Evolutionary conservation across 2,113 vertebrate species (phyloP).

Genomic region (Charina bottae): DNA sequence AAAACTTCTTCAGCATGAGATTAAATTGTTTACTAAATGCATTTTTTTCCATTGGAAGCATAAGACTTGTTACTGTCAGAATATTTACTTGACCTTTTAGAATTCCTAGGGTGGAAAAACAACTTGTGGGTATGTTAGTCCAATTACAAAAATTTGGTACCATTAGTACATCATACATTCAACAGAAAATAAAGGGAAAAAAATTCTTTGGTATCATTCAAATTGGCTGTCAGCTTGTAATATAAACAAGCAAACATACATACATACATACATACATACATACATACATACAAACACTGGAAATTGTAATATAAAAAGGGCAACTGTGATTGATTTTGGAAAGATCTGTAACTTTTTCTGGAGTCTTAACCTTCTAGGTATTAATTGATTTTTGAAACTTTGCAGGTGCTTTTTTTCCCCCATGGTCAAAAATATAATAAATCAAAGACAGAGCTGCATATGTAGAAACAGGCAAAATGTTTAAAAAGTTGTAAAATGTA

Average conservation of each 20-base stretch:
- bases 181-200: neutral
- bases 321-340: neutral
- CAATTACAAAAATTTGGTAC: neutral
- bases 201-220: neutral
- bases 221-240: neutral
- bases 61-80: neutral
- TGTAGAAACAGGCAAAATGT: neutral
- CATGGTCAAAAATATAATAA: neutral
- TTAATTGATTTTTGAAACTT: conserved; percentile 3
- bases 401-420: neutral
- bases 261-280: neutral
- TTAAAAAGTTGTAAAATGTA: neutral
- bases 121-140: neutral
- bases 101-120: neutral
- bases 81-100: neutral
- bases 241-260: neutral
- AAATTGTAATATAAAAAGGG: neutral
- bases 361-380: neutral
- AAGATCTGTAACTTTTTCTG: neutral
- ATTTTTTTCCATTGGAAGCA: neutral
- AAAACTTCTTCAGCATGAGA: neutral
- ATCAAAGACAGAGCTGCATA: neutral
- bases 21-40: neutral
- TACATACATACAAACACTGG: neutral
- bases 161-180: neutral